Evolutionary conservation across 1,140 invertebrate genomes (phyloP), one percentile per base, ranked within the genome.

Genomic region (Colletes gigas): DNA sequence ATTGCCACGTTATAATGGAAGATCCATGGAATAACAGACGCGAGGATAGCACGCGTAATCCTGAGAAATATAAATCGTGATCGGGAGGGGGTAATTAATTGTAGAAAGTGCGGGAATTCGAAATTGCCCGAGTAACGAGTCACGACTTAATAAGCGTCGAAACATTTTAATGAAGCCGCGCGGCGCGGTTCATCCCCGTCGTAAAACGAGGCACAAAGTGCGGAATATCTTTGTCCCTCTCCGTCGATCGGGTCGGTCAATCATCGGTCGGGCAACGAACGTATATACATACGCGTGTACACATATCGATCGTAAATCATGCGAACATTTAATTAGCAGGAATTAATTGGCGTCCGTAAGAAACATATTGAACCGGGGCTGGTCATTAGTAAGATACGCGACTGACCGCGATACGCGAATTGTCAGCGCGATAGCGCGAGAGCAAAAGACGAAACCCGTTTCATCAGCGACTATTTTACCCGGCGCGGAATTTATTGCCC

Each of bases 271-370:
- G n/a, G n/a, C n/a, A n/a, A n/a, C n/a, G 54, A 50, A 50, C 50
- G 50, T 50, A 50, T 12, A 50, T 50, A 50, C 50, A 50, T 50
- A 50, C 47, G 14, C 17, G 9, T 15, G n/a, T 17, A 21, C 15
- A 10, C 52, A 30, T 78, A 70, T 71, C 50, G 44, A 60, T 76
- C 65, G 54, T 76, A 81, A 81, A 68, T 68, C 73, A 75, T 76
- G 55, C 71, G 65, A 76, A 69, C 75, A 62, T 82, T 82, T 82
- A 82, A 82, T 82, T 82, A 82, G 80, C 75, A 71, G 74, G 66
- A 82, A 83, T 81, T 76, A 75, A 75, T 82, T 82, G 75, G 68
- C 75, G 60, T 65, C 55, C 74, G 9, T 57, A 60, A 84, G 79
- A 78, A 82, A 84, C 79, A 72, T 74, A 84, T 78, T 73, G 73